phyloP scores from a whole-genome alignment of 2,113 vertebrate species.

The Ameiurus melas region DNA sequence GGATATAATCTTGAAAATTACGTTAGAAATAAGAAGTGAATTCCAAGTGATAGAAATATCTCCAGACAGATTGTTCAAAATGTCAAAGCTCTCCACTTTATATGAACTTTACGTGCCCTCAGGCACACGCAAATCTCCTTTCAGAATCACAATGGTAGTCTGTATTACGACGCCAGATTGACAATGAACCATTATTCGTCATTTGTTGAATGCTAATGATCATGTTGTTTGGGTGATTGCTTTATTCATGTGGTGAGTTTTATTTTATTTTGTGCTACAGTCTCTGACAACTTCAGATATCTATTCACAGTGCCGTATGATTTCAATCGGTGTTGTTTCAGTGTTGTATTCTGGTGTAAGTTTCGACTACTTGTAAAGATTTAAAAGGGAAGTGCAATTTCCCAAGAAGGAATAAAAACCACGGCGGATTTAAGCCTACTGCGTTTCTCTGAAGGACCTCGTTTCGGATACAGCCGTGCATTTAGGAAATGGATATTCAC shows the following conservation, averaged over 20 bases:
- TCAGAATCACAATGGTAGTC: slow-evolving; percentile 16
- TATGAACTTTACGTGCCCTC: neutral
- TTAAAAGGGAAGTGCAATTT: slow-evolving; percentile 19
- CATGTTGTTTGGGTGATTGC: slow-evolving; percentile 33
- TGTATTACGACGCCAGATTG: slow-evolving; percentile 5
- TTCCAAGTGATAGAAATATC: slow-evolving; percentile 8
- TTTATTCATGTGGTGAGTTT: slow-evolving; percentile 32
- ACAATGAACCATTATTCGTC: slow-evolving; percentile 30
- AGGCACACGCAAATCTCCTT: neutral
- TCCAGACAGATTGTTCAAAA: slow-evolving; percentile 24
- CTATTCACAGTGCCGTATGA: slow-evolving; percentile 34
- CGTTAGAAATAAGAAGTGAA: neutral
- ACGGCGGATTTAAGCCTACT: slow-evolving; percentile 20
- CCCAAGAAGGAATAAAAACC: neutral
- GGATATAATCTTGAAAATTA: neutral
- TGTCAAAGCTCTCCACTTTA: slow-evolving; percentile 8
- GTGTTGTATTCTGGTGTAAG: slow-evolving; percentile 4
- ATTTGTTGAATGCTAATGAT: slow-evolving; percentile 34
- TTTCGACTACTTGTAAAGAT: slow-evolving; percentile 29
- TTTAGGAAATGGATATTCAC: slow-evolving; percentile 22
- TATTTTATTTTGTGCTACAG: slow-evolving; percentile 23
- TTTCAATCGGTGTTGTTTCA: slow-evolving; percentile 26
- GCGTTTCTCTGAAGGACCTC: neutral
- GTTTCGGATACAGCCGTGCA: neutral
- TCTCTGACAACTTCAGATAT: slow-evolving; percentile 26